Base-by-base conservation (phyloP, 2,113 vertebrate genomes). In the Pterocles burchelli region DNA sequence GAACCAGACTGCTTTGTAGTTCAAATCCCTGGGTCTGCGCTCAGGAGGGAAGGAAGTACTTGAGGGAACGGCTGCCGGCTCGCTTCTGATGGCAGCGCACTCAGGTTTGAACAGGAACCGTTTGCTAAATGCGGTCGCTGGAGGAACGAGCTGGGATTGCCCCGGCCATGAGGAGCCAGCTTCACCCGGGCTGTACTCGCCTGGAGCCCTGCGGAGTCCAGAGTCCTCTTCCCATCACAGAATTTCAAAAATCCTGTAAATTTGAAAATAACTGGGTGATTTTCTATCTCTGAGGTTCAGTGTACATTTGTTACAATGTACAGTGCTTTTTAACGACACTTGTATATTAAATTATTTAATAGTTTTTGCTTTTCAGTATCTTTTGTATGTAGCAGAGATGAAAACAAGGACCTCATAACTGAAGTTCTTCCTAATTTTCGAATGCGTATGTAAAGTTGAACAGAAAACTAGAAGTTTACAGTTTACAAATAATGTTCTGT, bases 281-380 rank as follows among this genome's bases (percentile, higher is more conserved):
- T 89, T 85, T 86, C 75, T 91, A 84, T 92, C 93, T 88, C 91
- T 68, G 10, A 88, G 41, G 49, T 16, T 13, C 90, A 38, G 62
- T 85, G 95, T 94, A 79, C 92, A 88, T 88, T 78, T 78, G 88
- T 89, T 90, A 62, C 67, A 36, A 80, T 83, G 91, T 94, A 85
- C 92, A 84, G 91, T 81, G 72, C 97, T 97, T 96, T 97, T 96
- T 92, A 94, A 96, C 80, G 33, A 90, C 89, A 85, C 93, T 94
- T 94, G 87, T 93, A 67, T 98, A 98, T 98, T 97, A 97, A 97
- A 96, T 98, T 98, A 98, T 98, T 98, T 96, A 96, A 97, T 95
- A 85, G 92, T 97, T 93, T 93, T 91, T 90, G 79, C 92, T 96
- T 90, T 81, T 82, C 65, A 86, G 88, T 86, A 90, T 93, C 86